Conservation (phyloP, 2,797 vertebrate genomes). For the Rhinoraja longicauda region DNA sequence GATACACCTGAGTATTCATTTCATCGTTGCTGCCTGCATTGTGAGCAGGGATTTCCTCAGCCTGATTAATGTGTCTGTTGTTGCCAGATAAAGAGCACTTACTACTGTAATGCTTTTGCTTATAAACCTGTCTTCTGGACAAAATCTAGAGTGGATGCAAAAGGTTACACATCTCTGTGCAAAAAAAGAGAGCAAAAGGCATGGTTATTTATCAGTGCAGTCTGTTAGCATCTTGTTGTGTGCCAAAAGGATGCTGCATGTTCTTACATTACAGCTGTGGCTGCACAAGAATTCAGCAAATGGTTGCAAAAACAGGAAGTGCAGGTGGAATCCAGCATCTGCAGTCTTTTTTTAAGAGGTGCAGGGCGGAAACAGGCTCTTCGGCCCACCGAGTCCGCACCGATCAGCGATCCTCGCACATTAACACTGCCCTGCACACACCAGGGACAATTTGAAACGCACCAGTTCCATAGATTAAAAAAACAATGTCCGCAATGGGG, state of each 20-base stretch:
- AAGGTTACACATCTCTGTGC: background rate
- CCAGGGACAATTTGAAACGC: no score
- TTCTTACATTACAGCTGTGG: background rate
- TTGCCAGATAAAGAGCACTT: background rate
- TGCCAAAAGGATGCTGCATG: background rate
- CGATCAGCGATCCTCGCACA: no score
- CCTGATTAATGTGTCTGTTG: background rate
- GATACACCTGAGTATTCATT: background rate
- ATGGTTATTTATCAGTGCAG: background rate
- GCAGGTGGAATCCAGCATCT: no score
- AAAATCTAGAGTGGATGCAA: background rate
- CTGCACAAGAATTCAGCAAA: background rate
- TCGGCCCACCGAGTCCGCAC: no score
- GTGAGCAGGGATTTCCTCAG: background rate
- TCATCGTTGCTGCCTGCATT: background rate
- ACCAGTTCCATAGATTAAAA: no score
- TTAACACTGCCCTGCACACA: no score
- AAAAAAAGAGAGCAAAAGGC: no score
- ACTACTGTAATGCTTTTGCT: background rate
- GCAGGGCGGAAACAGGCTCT: no score
- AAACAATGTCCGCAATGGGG: no score
- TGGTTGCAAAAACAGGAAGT: no score
- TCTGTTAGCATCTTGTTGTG: background rate
- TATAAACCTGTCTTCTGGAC: background rate
- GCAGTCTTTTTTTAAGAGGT: no score